Evolutionary conservation across 2,113 vertebrate genomes (phyloP).

Genomic region (Mastomys natalensis): DNA sequence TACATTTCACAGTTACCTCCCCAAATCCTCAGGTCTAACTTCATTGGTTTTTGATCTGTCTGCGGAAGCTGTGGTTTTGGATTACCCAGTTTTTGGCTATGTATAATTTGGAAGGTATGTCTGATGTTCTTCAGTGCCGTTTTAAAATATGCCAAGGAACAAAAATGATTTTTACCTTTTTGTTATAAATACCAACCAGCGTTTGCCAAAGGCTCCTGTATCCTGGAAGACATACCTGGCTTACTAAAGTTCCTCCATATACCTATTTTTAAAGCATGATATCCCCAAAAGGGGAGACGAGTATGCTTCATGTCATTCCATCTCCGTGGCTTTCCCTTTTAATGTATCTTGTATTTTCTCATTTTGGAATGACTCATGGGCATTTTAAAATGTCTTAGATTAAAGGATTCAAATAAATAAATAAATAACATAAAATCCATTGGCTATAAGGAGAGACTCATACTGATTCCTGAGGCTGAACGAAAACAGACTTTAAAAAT

Average conservation of each 20-base stretch:
- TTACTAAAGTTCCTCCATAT: conserved; percentile 45
- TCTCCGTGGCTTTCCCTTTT: conserved; percentile 17
- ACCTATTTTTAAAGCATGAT: conserved; percentile 69
- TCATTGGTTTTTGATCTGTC: conserved; percentile 54
- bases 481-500: neutral
- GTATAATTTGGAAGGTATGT: conserved; percentile 54
- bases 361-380: conserved; percentile 50
- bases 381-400: conserved; percentile 43
- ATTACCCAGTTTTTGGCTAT: conserved; percentile 51
- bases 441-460: neutral
- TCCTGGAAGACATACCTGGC: conserved; percentile 63
- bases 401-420: neutral
- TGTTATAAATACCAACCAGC: conserved; percentile 59
- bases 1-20: conserved; percentile 48
- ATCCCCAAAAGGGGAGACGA: neutral
- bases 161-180: conserved; percentile 49
- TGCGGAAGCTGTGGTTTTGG: conserved; percentile 49
- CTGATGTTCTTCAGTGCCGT: conserved; percentile 36
- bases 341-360: conserved; percentile 38
- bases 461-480: neutral
- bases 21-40: conserved; percentile 38
- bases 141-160: conserved; percentile 68
- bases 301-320: conserved; percentile 35
- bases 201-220: conserved; percentile 62
- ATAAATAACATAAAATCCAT: neutral